phyloP scores from a whole-genome alignment of 2,113 vertebrate genomes.

The Nothobranchius kuhntae region DNA sequence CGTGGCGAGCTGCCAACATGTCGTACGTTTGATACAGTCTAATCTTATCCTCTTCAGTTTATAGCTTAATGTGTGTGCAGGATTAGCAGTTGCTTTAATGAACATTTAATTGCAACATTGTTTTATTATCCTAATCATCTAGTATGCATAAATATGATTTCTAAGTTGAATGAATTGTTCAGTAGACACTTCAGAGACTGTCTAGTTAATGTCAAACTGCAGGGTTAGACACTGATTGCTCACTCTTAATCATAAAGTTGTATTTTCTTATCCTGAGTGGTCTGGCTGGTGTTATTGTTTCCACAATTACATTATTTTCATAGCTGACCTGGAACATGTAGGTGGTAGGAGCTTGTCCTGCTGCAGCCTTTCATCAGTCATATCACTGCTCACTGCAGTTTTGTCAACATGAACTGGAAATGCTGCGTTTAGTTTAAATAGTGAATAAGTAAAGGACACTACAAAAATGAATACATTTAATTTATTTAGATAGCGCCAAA shows the following conservation, averaged over 20 bases:
- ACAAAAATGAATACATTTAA: background rate
- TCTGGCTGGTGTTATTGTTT: constrained; percentile 58
- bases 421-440: background rate
- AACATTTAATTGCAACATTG: background rate
- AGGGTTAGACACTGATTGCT: constrained; percentile 7
- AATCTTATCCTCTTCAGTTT: constrained; percentile 39
- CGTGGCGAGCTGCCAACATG: constrained; percentile 52
- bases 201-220: constrained; percentile 46
- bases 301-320: constrained; percentile 26
- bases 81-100: constrained; percentile 32
- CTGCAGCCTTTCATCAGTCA: constrained; percentile 22
- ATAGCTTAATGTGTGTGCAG: constrained; percentile 18
- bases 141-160: background rate
- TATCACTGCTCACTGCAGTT: background rate
- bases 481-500: too few species aligned
- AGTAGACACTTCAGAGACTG: constrained; percentile 4
- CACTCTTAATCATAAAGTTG: constrained; percentile 9
- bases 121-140: background rate
- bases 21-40: constrained; percentile 33
- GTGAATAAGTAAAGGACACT: constrained; percentile 13
- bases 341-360: constrained; percentile 42
- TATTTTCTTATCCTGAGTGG: constrained; percentile 50
- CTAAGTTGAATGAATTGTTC: background rate
- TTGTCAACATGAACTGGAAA: constrained; percentile 26
- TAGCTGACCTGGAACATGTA: constrained; percentile 41